Conservation (phyloP, 2,797 vertebrate species). For the Pantherophis alleghaniensis region DNA sequence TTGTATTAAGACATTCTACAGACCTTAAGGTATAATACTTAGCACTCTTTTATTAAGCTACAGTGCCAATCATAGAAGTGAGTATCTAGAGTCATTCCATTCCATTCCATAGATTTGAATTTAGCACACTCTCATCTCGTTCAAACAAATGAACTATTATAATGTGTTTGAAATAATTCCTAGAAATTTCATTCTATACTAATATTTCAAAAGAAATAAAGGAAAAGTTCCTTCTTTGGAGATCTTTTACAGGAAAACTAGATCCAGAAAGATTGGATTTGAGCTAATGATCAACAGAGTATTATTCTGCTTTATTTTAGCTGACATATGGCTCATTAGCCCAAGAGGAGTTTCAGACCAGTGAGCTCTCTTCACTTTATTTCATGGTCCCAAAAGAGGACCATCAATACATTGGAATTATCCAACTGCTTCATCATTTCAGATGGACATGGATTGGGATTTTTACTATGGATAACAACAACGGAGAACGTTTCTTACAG, state of each 20-base stretch:
- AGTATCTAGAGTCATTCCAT: neutral
- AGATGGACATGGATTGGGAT: neutral
- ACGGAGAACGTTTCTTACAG: too few species aligned
- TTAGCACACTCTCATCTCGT: too few species aligned
- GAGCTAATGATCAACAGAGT: too few species aligned
- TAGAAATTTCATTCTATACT: neutral
- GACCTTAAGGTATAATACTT: neutral
- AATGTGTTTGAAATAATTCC: too few species aligned
- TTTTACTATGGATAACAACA: neutral
- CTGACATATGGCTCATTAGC: neutral
- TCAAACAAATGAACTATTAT: too few species aligned
- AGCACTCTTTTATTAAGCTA: neutral
- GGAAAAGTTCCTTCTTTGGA: too few species aligned
- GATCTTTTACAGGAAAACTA: too few species aligned
- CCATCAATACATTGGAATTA: neutral
- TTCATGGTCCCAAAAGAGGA: too few species aligned
- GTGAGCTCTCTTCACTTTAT: too few species aligned
- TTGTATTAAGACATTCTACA: neutral
- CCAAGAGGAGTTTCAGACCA: too few species aligned
- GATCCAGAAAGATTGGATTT: too few species aligned
- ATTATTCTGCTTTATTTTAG: neutral
- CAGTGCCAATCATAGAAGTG: neutral
- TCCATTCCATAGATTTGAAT: too few species aligned
- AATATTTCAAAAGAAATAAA: neutral
- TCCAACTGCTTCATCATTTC: neutral